Percentiles rank a stretch among this genome's conserved stretches.
Evolutionary conservation across 2,113 vertebrate genomes (phyloP).

Genomic region (western clawed frog (Xenopus tropicalis)): UCB_Xtro_10.0 CM004447.2:51415001-51415500

Average conservation of each 20-base stretch:
- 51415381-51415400: slow-evolving; percentile 53
- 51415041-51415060: too few species aligned
- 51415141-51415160: slow-evolving; percentile 48
- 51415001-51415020: too few species aligned
- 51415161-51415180: slow-evolving; percentile 68
- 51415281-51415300: slow-evolving; percentile 30
- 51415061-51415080: too few species aligned
- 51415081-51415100: too few species aligned
- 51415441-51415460: slow-evolving; percentile 66
- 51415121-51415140: slow-evolving; percentile 53
- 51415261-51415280: slow-evolving; percentile 56
- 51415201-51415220: slow-evolving; percentile 36
- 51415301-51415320: slow-evolving; percentile 44
- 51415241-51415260: slow-evolving; percentile 47
- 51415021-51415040: too few species aligned
- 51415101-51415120: slow-evolving; percentile 58
- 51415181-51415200: slow-evolving; percentile 58
- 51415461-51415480: slow-evolving; percentile 3
- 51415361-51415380: neutral
- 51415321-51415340: slow-evolving; percentile 50
- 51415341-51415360: slow-evolving; percentile 39
- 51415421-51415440: slow-evolving; percentile 60
- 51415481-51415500: neutral
- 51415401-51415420: slow-evolving; percentile 58
- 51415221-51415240: slow-evolving; percentile 55